Evolutionary conservation across 2,113 vertebrate genomes (phyloP), one percentile per base, ranked within the genome.

Genomic region (Equus quagga): DNA sequence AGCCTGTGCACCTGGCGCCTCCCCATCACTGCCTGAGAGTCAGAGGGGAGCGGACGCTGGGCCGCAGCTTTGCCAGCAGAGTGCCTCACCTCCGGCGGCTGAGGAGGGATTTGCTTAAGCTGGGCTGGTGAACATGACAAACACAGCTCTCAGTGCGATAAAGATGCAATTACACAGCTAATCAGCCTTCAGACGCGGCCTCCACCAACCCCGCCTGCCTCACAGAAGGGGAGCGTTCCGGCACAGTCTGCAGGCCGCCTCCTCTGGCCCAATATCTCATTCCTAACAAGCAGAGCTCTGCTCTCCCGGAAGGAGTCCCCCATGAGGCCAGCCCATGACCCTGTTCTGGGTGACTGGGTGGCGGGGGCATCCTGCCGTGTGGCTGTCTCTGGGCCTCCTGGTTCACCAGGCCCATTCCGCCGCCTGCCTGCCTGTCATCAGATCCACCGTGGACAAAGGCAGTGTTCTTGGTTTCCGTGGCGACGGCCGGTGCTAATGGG

Each of bases 81-180:
- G 49, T 8, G 4, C 65, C 97, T 97, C 97, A 95, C 93, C 84
- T 92, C 58, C 58, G 62, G 87, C 41, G 89, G 93, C 96, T 19
- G 28, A n/a, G 73, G 14, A 4, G 87, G 76, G 76, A 97, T 97
- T 96, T 97, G 97, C 67, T 87, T 97, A 94, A 97, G 95, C 96
- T 75, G 95, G 95, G 97, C 87, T 70, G 89, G 82, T 85, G 95
- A 97, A 94, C 88, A 46, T 0, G 1, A 96, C 97, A 97, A 97
- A 96, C 98, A 97, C 89, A 98, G 98, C 97, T 97, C 97, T 98
- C 98, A 98, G 98, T 94, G 98, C 98, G 98, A 98, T 98, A 98
- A 99, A 98, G 94, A 96, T 88, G 46, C 89, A 97, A 99, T 99
- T 99, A 99, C 98, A 90, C 91, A 97, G 98, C 97, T 99, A 98